Conservation (phyloP, 1,140 invertebrate species). For the Paraescarpia echinospica region DNA sequence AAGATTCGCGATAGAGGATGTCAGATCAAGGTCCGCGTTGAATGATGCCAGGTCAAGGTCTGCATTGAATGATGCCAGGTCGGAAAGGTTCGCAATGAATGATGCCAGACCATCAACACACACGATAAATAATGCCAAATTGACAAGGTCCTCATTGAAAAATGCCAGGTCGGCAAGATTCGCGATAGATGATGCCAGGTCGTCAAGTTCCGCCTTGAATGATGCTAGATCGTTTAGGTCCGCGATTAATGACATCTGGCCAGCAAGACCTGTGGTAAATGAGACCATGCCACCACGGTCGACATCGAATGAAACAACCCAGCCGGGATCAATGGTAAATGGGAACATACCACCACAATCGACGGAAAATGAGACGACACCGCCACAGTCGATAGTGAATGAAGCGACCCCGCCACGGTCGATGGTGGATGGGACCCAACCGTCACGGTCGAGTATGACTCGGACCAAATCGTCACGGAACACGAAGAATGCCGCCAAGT, state of each 20-base stretch:
- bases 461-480: too few relatives aligned
- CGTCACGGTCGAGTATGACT: too few relatives aligned
- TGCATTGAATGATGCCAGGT: not conserved
- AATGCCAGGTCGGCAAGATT: not conserved
- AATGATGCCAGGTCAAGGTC: not conserved
- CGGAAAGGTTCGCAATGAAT: not conserved
- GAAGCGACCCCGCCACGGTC: too few relatives aligned
- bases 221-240: not conserved
- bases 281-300: not conserved
- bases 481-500: not conserved
- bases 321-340: too few relatives aligned
- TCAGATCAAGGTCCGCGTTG: not conserved
- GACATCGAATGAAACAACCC: not conserved
- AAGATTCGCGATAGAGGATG: not conserved
- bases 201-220: not conserved
- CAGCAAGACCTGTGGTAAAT: not conserved
- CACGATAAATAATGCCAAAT: not conserved
- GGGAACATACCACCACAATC: too few relatives aligned
- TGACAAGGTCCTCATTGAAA: not conserved
- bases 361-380: too few relatives aligned
- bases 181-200: not conserved
- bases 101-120: not conserved
- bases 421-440: too few relatives aligned
- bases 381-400: too few relatives aligned
- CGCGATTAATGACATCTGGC: too few relatives aligned